A percentile compares a stretch with the other conserved stretches of the same genome.
These are phyloP conservation scores for Actinemys pallida DNA, from an alignment of 2,113 vertebrate genomes.

Conservation along the genomic window DNA sequence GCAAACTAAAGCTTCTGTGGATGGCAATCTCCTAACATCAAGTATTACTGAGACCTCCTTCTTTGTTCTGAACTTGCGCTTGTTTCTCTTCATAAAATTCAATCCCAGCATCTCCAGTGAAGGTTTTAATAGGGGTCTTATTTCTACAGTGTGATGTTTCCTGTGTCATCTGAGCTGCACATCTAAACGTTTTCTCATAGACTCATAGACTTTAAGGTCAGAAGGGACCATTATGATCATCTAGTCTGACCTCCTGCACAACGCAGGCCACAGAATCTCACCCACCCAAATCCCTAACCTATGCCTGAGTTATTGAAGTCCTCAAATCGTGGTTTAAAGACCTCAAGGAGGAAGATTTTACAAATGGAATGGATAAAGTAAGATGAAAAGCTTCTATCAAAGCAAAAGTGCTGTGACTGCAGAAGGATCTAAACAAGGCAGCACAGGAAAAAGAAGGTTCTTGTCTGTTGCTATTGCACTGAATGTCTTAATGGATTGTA, in stretches of 20 bases:
- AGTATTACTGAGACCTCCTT: not conserved
- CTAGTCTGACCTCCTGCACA: too few relatives aligned
- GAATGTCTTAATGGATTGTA: not conserved
- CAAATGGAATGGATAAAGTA: conserved; percentile 83
- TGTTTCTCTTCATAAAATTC: not conserved
- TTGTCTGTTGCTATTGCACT: not conserved
- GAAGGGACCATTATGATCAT: too few relatives aligned
- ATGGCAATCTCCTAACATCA: too few relatives aligned
- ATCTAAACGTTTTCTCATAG: not conserved
- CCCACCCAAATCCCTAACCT: too few relatives aligned
- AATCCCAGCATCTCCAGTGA: not conserved
- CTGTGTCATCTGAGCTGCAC: not conserved
- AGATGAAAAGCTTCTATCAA: conserved; percentile 83
- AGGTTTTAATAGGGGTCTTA: not conserved
- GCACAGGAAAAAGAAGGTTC: conserved; percentile 79
- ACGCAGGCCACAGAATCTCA: too few relatives aligned
- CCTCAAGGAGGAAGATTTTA: conserved; percentile 84
- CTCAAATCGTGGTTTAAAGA: too few relatives aligned
- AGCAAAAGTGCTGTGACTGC: conserved; percentile 81
- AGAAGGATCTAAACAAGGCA: conserved; percentile 79
- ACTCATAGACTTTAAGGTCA: too few relatives aligned
- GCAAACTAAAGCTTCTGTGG: not conserved
- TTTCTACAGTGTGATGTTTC: not conserved
- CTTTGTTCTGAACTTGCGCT: not conserved
- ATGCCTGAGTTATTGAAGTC: too few relatives aligned